A percentile compares a stretch with the other conserved stretches of the same genome.
Conservation (phyloP, 2,797 vertebrate species). For the Enteromius argenteus region DNA sequence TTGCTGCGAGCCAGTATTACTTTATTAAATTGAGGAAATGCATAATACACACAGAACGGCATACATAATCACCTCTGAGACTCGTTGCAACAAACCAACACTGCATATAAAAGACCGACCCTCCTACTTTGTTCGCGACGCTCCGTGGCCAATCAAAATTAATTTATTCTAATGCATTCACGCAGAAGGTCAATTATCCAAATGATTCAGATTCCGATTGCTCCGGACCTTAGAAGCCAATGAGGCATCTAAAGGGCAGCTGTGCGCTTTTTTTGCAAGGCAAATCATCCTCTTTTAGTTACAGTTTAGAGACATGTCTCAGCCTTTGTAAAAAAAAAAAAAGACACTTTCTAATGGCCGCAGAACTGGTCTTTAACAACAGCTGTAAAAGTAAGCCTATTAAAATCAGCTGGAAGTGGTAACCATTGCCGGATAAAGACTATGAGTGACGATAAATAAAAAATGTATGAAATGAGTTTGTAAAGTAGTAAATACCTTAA, state of each 20-base stretch:
- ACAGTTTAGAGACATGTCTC: constrained; percentile 46
- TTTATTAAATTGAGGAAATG: constrained; percentile 73
- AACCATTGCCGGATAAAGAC: background rate
- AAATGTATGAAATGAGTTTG: constrained; percentile 7
- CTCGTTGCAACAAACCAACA: constrained; percentile 74
- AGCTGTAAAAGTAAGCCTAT: constrained; percentile 18
- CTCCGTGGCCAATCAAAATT: constrained; percentile 81
- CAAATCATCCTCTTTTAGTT: constrained; percentile 67
- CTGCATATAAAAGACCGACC: constrained; percentile 77
- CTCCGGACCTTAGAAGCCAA: constrained; percentile 79
- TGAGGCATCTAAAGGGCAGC: constrained; percentile 83
- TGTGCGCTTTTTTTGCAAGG: constrained; percentile 78
- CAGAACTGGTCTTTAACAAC: constrained; percentile 61
- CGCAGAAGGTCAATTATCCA: constrained; percentile 87
- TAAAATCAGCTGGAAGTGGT: constrained; percentile 24
- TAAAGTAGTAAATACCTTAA: constrained; percentile 1
- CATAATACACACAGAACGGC: constrained; percentile 70
- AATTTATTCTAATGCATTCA: constrained; percentile 87
- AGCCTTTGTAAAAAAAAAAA: constrained; percentile 42
- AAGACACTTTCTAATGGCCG: constrained; percentile 62
- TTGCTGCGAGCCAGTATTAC: constrained; percentile 65
- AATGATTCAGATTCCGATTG: constrained; percentile 82
- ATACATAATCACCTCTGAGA: constrained; percentile 79
- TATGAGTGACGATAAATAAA: background rate
- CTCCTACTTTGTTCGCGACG: constrained; percentile 79